Conservation (phyloP, 2,888 invertebrate genomes). For the Gnatocerus cornutus region DNA sequence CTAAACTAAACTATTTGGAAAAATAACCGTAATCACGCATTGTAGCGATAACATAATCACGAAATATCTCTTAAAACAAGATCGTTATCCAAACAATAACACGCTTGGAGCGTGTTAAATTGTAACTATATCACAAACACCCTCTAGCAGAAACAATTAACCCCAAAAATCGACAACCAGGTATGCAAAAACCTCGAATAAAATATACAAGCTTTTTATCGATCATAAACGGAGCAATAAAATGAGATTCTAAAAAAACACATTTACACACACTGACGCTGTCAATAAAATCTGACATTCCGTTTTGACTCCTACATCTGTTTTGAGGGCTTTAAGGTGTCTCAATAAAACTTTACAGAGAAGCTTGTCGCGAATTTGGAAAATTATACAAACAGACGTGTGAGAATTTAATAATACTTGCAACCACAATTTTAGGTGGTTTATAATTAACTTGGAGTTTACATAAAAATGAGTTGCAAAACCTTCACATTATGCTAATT, state of each 20-base stretch:
- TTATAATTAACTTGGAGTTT: not conserved
- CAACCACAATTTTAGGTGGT: not conserved
- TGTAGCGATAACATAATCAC: slow-evolving; percentile 8
- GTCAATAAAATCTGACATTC: slow-evolving; percentile 27
- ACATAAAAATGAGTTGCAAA: slow-evolving; percentile 12
- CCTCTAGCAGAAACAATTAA: slow-evolving; percentile 6
- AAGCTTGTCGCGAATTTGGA: not conserved
- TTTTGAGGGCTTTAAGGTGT: slow-evolving; percentile 5
- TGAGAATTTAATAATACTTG: slow-evolving; percentile 13
- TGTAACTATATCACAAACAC: slow-evolving; percentile 9
- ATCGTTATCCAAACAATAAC: slow-evolving; percentile 20
- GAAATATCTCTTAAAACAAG: slow-evolving; percentile 10
- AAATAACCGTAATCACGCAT: slow-evolving; percentile 3
- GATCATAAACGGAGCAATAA: slow-evolving; percentile 21
- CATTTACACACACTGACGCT: slow-evolving; percentile 15
- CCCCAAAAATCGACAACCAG: slow-evolving; percentile 8
- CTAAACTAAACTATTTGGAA: not conserved
- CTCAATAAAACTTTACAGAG: slow-evolving; percentile 19
- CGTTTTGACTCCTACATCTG: slow-evolving; percentile 20
- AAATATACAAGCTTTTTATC: slow-evolving; percentile 25
- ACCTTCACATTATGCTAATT: slow-evolving; percentile 15
- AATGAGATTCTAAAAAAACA: slow-evolving; percentile 16
- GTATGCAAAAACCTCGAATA: slow-evolving; percentile 19
- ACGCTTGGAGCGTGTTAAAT: slow-evolving; percentile 9
- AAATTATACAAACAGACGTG: slow-evolving; percentile 2